Base-by-base conservation (phyloP, 2,113 vertebrate species). In the Caranx melampygus region DNA sequence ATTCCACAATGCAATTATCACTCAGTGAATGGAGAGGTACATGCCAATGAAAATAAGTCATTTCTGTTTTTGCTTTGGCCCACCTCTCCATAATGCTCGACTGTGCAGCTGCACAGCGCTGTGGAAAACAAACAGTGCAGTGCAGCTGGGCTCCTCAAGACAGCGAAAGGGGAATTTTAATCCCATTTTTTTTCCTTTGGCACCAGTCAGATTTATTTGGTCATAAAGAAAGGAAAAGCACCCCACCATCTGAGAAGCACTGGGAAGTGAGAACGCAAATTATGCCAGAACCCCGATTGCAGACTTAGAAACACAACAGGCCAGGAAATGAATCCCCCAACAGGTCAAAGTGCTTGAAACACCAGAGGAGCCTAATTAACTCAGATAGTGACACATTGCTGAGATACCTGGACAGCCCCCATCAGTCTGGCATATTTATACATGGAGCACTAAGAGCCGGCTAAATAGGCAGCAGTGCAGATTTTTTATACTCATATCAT, bases 141-240 rank as follows among this genome's bases (percentile, higher is more conserved):
- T 93, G 93, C 95, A 95, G 95, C 95, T 95, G 95, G 94, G 90
- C 86, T 94, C 90, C 91, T 87, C 92, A 93, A 93, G 90, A 95
- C 88, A 90, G 94, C 80, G 62, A 93, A 93, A 89, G 90, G 92
- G 94, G 94, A 94, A 95, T 95, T 95, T 95, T 94, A 95, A 95
- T 94, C 91, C 94, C 75, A 61, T 88, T 92, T 93, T 92, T 83
- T 89, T 85, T 68, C 7, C 45, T 94, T 94, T 95, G 93, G 94
- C 93, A 92, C 88, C 74, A 55, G 84, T 87, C 79, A 92, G 92
- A 95, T 95, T 94, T 94, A 95, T 95, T 93, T 90, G 91, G 88
- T 94, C 93, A 89, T 94, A 93, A 94, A 94, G 87, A 90, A 89
- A 92, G 84, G 87, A 92, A 92, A 92, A 92, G 86, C 87, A 88